Percentiles rank a stretch among this genome's conserved stretches.
These are phyloP conservation scores for Notiomystis cincta DNA, from an alignment of 2,113 vertebrate species.

Conservation along the genomic window DNA sequence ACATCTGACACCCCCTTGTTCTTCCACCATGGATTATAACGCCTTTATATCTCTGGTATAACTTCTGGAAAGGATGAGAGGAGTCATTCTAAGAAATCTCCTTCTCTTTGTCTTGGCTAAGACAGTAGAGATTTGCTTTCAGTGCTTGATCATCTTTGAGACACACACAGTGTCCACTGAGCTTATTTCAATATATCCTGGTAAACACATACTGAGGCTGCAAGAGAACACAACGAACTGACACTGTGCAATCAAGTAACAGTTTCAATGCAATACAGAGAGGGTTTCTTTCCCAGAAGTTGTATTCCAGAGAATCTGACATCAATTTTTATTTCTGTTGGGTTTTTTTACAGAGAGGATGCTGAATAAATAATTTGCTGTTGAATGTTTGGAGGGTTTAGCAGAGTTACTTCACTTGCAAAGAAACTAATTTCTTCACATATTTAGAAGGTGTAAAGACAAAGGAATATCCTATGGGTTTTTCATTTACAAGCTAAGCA, in stretches of 20 bases:
- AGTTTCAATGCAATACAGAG: not conserved
- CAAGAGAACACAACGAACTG: not conserved
- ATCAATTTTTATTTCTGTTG: not conserved
- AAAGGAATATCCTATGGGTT: not conserved
- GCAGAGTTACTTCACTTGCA: not conserved
- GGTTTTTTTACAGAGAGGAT: not conserved
- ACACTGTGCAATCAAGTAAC: not conserved
- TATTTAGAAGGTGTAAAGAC: not conserved
- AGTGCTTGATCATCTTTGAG: not conserved
- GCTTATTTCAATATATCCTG: not conserved
- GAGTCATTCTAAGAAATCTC: not conserved
- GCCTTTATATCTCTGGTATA: not conserved
- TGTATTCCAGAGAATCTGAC: not conserved
- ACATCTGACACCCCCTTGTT: accelerated
- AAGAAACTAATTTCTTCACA: not conserved
- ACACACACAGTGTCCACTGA: not conserved
- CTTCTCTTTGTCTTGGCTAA: not conserved
- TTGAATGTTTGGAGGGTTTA: not conserved
- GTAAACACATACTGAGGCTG: not conserved
- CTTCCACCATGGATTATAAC: not conserved
- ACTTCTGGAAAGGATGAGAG: not conserved
- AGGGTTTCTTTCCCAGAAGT: not conserved
- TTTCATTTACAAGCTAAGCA: not conserved
- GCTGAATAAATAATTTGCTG: not conserved
- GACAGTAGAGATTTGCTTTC: not conserved